Evolutionary conservation across 2,113 vertebrate species (phyloP), one percentile per base, ranked within the genome.

Genomic region (Fregetta grallaria): DNA sequence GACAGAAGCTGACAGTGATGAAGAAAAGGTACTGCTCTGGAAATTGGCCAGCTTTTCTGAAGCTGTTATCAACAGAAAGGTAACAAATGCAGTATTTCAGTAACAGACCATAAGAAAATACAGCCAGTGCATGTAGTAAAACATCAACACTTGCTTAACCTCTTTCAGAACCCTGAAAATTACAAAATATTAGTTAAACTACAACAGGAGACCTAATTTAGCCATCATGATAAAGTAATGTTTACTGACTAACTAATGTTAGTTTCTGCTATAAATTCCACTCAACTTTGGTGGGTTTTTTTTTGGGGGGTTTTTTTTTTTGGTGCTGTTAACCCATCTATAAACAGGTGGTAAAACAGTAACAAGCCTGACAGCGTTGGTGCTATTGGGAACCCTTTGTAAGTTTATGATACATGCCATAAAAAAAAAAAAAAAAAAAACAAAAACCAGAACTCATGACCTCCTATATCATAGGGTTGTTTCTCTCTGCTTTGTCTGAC

Each of bases 1-100:
- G 85, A 93, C 78, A 95, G 65, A 65, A 88, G 49, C 61, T 94
- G 96, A 97, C 91, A 96, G 85, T 86, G 88, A 96, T 47, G 38
- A 96, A 92, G 84, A 88, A 91, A 96, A 95, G 94, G 63, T 19
- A 23, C 70, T 26, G 92, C 56, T 74, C 71, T 95, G 92, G 78
- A 92, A 88, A 58, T 2, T 15, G 62, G 93, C 88, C 91, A 85
- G 49, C 7, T 80, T 74, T 77, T 70, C 72, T 76, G 50, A 91
- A 73, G 47, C 90, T 93, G 93, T 67, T 56, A 53, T 90, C 91
- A 85, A 42, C 66, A 80, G 92, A 68, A 36, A 86, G 45, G 86
- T 36, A 96, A 91, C 58, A 85, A 83, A 92, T 21, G 21, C 62
- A 49, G 22, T 15, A 47, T 55, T 84, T 91, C 75, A 52, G 34